Evolutionary conservation across 2,113 vertebrate genomes (phyloP).

Genomic region (Anhinga rufa): DNA sequence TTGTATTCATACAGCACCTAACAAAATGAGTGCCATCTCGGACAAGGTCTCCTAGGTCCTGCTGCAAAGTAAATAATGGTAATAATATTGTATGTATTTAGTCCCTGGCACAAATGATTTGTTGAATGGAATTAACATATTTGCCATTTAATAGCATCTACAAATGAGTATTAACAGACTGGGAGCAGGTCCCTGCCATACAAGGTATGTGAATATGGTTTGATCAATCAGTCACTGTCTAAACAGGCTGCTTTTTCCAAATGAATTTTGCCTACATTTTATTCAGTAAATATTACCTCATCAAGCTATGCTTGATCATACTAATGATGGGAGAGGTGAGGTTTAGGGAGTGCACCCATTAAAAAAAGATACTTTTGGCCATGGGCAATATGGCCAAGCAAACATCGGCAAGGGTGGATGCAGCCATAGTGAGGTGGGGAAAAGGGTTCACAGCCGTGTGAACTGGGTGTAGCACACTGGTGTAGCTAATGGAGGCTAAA

Average conservation of each 20-base stretch:
- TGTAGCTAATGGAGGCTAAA: neutral
- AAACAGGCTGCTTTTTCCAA: neutral
- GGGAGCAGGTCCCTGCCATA: neutral
- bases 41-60: neutral
- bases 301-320: neutral
- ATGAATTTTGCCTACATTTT: neutral
- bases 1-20: neutral
- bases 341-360: neutral
- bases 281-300: neutral
- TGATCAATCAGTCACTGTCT: neutral
- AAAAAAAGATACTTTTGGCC: neutral
- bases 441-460: neutral
- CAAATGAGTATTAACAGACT: neutral
- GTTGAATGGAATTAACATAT: neutral
- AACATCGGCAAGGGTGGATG: neutral
- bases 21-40: neutral
- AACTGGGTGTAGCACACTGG: neutral
- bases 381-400: neutral
- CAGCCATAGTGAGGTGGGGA: accelerated
- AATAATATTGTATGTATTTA: neutral
- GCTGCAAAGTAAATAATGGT: neutral
- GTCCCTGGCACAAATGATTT: neutral
- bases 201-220: neutral
- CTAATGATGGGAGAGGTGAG: neutral
- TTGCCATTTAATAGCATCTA: neutral